Conservation (phyloP, 2,113 vertebrate species). For the Geothlypis trichas region DNA sequence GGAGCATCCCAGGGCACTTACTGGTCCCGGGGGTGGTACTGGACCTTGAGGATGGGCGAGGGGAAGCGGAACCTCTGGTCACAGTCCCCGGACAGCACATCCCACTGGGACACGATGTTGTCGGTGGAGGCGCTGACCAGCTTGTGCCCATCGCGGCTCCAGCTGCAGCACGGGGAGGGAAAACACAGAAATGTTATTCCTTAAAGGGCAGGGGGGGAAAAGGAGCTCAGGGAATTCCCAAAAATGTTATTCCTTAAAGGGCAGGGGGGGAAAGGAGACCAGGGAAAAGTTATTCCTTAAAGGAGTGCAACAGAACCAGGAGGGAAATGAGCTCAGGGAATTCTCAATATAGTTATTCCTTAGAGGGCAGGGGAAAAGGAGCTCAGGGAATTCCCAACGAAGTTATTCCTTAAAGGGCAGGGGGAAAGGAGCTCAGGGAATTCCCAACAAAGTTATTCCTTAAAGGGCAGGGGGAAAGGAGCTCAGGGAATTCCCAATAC, state of each 20-base stretch:
- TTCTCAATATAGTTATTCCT: not conserved
- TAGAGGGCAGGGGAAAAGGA: no score
- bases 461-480: no score
- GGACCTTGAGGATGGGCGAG: slow-evolving; percentile 94
- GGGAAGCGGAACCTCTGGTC: slow-evolving; percentile 98
- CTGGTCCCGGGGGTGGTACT: slow-evolving; percentile 96
- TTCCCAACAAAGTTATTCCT: no score
- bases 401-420: not conserved
- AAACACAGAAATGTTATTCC: not conserved
- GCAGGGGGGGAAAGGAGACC: no score
- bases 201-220: not conserved
- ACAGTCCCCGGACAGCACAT: slow-evolving; percentile 94
- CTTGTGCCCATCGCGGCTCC: slow-evolving; percentile 98
- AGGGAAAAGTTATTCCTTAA: no score
- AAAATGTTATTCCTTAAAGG: not conserved
- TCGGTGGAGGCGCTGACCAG: slow-evolving; percentile 96
- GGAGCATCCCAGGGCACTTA: slow-evolving; percentile 26
- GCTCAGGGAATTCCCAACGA: not conserved
- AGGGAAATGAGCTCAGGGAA: no score
- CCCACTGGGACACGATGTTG: slow-evolving; percentile 98
- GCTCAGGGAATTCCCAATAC: no score
- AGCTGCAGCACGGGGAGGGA: slow-evolving; percentile 71
- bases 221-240: no score
- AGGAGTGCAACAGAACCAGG: no score
- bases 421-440: no score